phyloP scores from a whole-genome alignment of 2,113 vertebrate genomes.

The Nothoprocta pentlandii region DNA sequence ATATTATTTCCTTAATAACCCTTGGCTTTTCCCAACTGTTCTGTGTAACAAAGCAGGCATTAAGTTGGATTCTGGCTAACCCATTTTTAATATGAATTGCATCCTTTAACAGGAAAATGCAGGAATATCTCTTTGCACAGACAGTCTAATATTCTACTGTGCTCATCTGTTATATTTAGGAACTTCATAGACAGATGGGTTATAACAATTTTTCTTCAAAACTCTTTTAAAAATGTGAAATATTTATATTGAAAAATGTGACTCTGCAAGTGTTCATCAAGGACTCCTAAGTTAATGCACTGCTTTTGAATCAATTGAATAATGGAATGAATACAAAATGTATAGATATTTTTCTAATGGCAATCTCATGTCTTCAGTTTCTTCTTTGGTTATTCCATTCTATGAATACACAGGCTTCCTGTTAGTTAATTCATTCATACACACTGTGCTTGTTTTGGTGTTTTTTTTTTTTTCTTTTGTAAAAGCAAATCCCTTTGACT shows the following conservation, averaged over 20 bases:
- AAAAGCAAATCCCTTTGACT: conserved; percentile 5
- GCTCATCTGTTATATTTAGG: not conserved
- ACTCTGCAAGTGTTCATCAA: not conserved
- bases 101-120: not conserved
- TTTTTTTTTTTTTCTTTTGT: not conserved
- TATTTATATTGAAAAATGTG: not conserved
- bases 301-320: not conserved
- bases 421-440: conserved; percentile 13
- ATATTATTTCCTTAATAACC: not conserved
- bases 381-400: conserved; percentile 23
- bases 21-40: not conserved
- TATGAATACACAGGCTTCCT: not conserved
- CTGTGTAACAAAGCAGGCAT: not conserved
- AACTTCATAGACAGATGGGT: not conserved
- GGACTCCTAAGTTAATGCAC: not conserved
- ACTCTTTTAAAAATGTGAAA: not conserved
- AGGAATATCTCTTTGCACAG: not conserved
- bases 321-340: not conserved
- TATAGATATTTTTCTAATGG: conserved; percentile 5
- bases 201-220: not conserved
- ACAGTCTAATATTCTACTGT: not conserved
- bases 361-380: not conserved
- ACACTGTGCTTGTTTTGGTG: not conserved
- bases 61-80: not conserved
- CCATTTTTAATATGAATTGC: not conserved